Conservation (phyloP, 1,140 invertebrate species). For the Micrasema minimum region DNA sequence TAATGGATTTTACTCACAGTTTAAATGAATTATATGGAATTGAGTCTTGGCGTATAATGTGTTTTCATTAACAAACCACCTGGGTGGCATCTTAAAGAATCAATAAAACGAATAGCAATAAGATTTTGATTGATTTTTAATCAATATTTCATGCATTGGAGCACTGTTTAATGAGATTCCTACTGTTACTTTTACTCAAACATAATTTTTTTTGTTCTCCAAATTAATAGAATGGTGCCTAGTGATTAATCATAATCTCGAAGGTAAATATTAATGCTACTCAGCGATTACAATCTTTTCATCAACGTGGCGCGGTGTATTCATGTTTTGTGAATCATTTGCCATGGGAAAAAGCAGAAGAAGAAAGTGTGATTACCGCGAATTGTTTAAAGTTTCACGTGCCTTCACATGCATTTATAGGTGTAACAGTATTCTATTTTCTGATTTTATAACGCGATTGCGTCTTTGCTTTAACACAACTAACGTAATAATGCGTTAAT, state of each 20-base stretch:
- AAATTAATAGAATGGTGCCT: constrained; percentile 8
- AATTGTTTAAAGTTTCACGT: constrained; percentile 16
- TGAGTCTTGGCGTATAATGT: neutral
- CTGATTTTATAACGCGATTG: neutral
- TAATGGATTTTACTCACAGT: neutral
- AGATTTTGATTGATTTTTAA: constrained; percentile 26
- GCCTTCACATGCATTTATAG: neutral
- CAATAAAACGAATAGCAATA: neutral
- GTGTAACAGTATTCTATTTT: neutral
- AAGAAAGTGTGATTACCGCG: constrained; percentile 27
- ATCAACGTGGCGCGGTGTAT: constrained; percentile 1
- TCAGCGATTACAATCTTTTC: constrained; percentile 18
- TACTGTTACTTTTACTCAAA: constrained; percentile 24
- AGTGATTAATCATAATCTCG: constrained; percentile 21
- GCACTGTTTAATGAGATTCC: constrained; percentile 18
- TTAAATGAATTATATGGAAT: neutral
- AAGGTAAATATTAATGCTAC: constrained; percentile 21
- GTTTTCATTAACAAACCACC: constrained; percentile 1
- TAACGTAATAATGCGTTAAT: neutral
- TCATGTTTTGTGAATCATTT: constrained; percentile 21
- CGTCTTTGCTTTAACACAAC: neutral
- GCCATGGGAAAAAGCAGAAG: constrained; percentile 15
- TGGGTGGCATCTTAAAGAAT: constrained; percentile 5
- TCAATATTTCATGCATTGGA: constrained; percentile 37
- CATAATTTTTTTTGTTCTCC: constrained; percentile 12